Evolutionary conservation across 1,140 invertebrate genomes (phyloP), one percentile per base, ranked within the genome.

Genomic region (Eupristina koningsbergeri): DNA sequence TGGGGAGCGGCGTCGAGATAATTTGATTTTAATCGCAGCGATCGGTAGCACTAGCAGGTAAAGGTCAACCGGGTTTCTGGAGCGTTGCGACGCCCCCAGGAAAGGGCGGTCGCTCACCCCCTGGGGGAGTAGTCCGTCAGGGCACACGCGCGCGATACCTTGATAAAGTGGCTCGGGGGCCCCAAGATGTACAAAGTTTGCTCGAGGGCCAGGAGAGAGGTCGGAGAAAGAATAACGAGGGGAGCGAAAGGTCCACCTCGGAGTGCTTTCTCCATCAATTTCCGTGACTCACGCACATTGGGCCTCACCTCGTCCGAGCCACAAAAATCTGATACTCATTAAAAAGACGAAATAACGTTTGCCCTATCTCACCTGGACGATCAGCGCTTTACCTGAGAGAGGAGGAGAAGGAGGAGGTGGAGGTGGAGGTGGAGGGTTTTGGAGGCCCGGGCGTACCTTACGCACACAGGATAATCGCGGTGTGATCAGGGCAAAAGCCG

Each of bases 301-400:
- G 31, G 19, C 47, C 67, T 80, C 67, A 34, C 50, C 67, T n/a
- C 41, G 45, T 22, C 45, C 22, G 13, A 26, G 22, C 58, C 58
- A 61, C 63, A 50, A 74, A 80, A 64, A 73, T 80, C 69, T 74
- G 83, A 84, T 84, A 67, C 83, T 84, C 83, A 75, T 84, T 84
- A 80, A 84, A 84, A 84, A 80, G 69, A 80, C 83, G 77, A 75
- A 84, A 84, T 84, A 80, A 84, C 64, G 83, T 34, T 61, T 39
- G 9, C 19, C 36, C 61, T 83, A 83, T 83, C 81, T 83, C 45
- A 22, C n/a, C 15, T 8, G 45, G 5, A n/a, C 73, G 63, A 83
- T 83, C 74, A 77, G 31, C 61, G 34, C 17, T 19, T 47, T n/a
- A 34, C 22, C 22, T 74, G 31, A 73, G 29, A 81, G n/a, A 36